A percentile compares a stretch with the other conserved stretches of the same genome.
Evolutionary conservation across 2,888 invertebrate genomes (phyloP).

Genomic region (Lasioglossum lativentre): DNA sequence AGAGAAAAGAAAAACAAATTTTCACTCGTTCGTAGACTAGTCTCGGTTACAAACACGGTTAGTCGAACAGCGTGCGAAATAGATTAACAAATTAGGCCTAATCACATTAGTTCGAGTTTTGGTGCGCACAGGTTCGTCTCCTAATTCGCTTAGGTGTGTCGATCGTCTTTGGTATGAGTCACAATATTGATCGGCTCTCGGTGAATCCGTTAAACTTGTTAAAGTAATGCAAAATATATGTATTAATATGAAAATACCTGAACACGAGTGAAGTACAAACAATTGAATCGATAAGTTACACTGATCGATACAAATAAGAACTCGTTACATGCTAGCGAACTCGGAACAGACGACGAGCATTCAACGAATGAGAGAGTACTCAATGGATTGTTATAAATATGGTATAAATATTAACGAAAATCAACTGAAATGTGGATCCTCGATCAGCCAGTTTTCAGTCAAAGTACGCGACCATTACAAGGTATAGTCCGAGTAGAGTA

Average conservation of each 20-base stretch:
- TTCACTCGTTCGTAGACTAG: not conserved
- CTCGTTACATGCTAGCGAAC: slow-evolving; percentile 4
- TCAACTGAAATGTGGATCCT: not conserved
- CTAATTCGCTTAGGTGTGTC: slow-evolving; percentile 7
- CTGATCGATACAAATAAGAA: not conserved
- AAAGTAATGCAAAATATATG: not conserved
- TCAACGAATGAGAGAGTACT: not conserved
- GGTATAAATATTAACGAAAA: not conserved
- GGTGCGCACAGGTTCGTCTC: slow-evolving; percentile 15
- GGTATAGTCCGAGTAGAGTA: not conserved
- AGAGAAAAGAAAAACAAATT: not conserved
- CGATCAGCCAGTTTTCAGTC: not conserved
- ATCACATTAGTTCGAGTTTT: slow-evolving; percentile 31
- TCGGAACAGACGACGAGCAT: not conserved
- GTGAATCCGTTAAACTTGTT: not conserved
- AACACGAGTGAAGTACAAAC: not conserved
- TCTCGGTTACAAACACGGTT: not conserved
- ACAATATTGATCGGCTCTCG: not conserved
- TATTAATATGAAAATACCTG: slow-evolving; percentile 15
- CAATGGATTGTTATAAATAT: not conserved
- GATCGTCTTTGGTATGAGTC: slow-evolving; percentile 46
- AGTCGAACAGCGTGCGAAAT: not conserved
- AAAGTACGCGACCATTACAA: not conserved
- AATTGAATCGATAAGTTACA: slow-evolving; percentile 11
- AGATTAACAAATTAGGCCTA: slow-evolving; percentile 40